These are phyloP conservation scores for Poicephalus gulielmi DNA, from an alignment of 2,113 vertebrate species.

Conservation along the genomic window DNA sequence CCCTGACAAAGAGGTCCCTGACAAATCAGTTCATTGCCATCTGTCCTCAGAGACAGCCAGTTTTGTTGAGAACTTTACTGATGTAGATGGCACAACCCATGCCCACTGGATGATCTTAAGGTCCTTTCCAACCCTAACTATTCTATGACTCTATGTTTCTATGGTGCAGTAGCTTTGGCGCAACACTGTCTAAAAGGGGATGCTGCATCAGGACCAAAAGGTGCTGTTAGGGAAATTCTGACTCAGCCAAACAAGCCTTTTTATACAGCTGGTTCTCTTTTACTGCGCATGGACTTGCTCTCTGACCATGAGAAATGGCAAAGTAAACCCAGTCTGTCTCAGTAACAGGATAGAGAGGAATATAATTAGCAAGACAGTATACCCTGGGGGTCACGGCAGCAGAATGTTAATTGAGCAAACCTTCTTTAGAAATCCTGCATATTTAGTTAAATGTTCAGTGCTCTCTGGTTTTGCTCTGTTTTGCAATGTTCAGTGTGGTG, in stretches of 20 bases:
- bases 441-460: not conserved
- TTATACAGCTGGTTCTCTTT: not conserved
- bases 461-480: not conserved
- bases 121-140: not conserved
- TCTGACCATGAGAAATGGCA: not conserved
- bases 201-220: not conserved
- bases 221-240: not conserved
- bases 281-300: not conserved
- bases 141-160: not conserved
- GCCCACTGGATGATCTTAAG: not conserved
- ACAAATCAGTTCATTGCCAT: not conserved
- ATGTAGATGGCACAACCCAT: not conserved
- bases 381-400: not conserved
- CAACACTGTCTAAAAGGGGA: not conserved
- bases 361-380: not conserved
- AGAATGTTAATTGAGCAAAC: not conserved
- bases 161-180: not conserved
- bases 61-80: not conserved
- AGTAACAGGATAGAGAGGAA: not conserved
- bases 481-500: not conserved
- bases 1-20: not conserved
- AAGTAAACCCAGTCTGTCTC: not conserved
- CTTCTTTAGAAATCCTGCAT: not conserved
- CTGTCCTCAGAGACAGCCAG: not conserved
- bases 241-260: not conserved